phyloP scores from a whole-genome alignment of 2,888 invertebrate species.

The Lycia hirtaria region DNA sequence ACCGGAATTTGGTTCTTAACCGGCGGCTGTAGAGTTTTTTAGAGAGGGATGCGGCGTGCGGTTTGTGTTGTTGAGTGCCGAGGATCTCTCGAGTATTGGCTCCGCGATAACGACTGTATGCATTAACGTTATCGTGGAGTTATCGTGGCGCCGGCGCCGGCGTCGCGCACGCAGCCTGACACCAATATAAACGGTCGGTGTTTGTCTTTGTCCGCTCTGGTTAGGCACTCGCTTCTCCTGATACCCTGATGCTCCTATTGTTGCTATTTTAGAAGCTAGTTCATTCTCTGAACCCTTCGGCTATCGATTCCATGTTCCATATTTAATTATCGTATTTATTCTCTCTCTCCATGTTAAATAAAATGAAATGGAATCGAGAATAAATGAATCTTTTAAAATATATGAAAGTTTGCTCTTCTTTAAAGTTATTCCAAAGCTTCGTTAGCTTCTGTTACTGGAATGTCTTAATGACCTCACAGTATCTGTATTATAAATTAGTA shows the following conservation, averaged over 20 bases:
- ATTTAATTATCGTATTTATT: no score
- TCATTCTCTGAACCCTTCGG: constrained; percentile 9
- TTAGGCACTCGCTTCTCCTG: constrained; percentile 48
- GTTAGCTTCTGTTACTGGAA: constrained; percentile 32
- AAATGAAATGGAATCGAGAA: no score
- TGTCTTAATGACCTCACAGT: constrained; percentile 22
- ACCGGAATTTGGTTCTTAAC: constrained; percentile 57
- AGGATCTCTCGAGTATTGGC: constrained; percentile 53
- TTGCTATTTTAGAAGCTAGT: constrained; percentile 35
- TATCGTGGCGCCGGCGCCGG: constrained; percentile 82
- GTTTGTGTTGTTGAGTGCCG: constrained; percentile 54
- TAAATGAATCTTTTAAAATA: no score
- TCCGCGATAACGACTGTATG: constrained; percentile 73
- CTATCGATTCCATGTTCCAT: constrained; percentile 4
- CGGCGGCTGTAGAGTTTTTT: constrained; percentile 42
- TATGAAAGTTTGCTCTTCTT: not conserved
- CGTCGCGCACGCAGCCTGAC: constrained; percentile 49
- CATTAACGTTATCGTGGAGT: constrained; percentile 80
- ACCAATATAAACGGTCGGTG: constrained; percentile 66
- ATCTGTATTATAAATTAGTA: constrained; percentile 30
- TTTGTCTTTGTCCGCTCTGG: constrained; percentile 61
- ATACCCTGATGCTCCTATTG: constrained; percentile 28
- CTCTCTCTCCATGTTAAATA: not conserved
- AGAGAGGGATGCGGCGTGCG: constrained; percentile 41
- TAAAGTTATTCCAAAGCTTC: constrained; percentile 14